Evolutionary conservation across 1,140 invertebrate species (phyloP), one percentile per base, ranked within the genome.

Genomic region (Hyles vespertilio): DNA sequence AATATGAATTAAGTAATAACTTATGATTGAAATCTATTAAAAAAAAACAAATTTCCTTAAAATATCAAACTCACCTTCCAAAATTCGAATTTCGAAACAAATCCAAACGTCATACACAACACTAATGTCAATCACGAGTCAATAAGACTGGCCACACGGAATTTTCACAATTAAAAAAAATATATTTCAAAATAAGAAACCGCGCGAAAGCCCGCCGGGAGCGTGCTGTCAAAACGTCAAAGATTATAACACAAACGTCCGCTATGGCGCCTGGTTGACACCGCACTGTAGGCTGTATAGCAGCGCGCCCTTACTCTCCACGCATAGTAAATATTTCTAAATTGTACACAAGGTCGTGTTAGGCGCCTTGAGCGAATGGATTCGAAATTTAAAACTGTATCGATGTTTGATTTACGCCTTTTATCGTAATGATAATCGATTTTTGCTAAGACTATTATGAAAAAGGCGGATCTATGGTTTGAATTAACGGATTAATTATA

Each of bases 261-360:
- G 65, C 44, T 45, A 40, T 59, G 56, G 61, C 61, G 65, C 65
- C 65, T 47, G 60, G 65, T 61, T 68, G 65, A 68, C 61, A 68
- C 65, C 45, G 59, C n/a, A 68, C 65, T 68, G 61, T 57, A 55
- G 54, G 34, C 36, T 22, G n/a, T 52, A 52, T 52, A 34, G 10
- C 44, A 54, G 47, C 47, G 58, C 51, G 45, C 58, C 22, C 22
- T 22, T 22, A 40, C 8, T 5, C 36, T 40, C 36, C 36, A 40
- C 8, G 36, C 8, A 5, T 40, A 5, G 36, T 40, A 5, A 40
- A 40, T 8, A 8, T 40, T 40, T 40, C 36, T 40, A 40, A 40
- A 40, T 5, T 22, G 22, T 22, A 8, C 36, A 5, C 36, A 40
- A 40, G 36, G 36, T 40, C 36, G 36, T 5, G 36, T 40, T 40